Base-by-base conservation (phyloP, 2,888 invertebrate genomes). In the Euzetes globulus region DNA sequence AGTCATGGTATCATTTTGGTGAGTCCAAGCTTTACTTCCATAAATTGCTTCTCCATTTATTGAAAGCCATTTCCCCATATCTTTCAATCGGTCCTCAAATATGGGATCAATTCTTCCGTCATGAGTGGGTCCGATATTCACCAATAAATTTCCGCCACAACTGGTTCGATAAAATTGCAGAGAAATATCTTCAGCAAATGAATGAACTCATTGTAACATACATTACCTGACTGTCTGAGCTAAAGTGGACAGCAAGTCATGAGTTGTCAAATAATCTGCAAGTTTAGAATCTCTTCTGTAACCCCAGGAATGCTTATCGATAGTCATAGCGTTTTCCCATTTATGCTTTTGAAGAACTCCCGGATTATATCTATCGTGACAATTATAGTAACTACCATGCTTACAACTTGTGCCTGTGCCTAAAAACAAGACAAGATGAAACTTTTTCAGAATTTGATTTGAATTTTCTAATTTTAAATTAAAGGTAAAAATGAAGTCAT, bases 241-340 rank as follows among this genome's bases (percentile, higher is more conserved):
- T 27, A 83, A 76, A 17, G 80, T 81, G 1, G 78, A 73, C 7
- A 83, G 84, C 1, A 97, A 83, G 77, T 92, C 88, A 74, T 87
- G 82, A 1, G 86, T 85, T 0, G 87, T 88, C 77, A 90, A 82
- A 79, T 89, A 89, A 79, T 92, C 89, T 7, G 84, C 81, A 0
- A 92, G 79, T 3, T 83, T 82, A 19, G 91, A 88, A 80, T 91
- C 88, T 78, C 90, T 86, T 63, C 92, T 85, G 81, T 88, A 92
- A 0, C 94, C 94, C 94, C 94, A 95, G 0, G 94, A 93, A 25
- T 84, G 80, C 78, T 86, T 87, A 81, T 98, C 97, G 58, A 98
- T 85, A 0, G 96, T 94, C 87, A 96, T 90, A 27, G 91, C 91
- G 82, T 96, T 96, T 83, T 97, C 97, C 94, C 95, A 98, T 84